Conservation (phyloP, 2,113 vertebrate species). For the Gobio gobio region DNA sequence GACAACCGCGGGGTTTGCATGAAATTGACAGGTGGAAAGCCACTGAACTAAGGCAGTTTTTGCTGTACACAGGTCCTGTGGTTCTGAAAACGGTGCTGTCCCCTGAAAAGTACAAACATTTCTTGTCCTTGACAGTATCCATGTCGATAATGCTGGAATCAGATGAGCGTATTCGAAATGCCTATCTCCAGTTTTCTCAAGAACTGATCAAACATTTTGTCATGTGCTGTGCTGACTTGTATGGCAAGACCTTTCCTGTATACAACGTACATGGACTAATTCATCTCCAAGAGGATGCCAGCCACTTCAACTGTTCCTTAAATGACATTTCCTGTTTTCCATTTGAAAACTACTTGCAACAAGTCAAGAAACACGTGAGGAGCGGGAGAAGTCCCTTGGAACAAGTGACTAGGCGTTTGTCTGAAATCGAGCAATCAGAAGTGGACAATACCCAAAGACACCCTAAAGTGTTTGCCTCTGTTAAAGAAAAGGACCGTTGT, state of each 20-base stretch:
- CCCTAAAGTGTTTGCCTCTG: conserved; percentile 35
- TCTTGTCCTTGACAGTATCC: conserved; percentile 21
- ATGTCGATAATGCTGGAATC: conserved; percentile 36
- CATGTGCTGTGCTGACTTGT: conserved; percentile 23
- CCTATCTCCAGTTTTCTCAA: conserved; percentile 28
- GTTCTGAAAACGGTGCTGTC: conserved; percentile 14
- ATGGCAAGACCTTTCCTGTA: conserved; percentile 46
- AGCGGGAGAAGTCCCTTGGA: conserved; percentile 44
- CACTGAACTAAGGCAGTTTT: conserved; percentile 26
- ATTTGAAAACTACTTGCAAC: conserved; percentile 47
- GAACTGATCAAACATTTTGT: conserved; percentile 37
- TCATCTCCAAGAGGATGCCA: conserved; percentile 43
- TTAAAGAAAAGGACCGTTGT: conserved; percentile 49
- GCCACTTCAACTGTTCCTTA: conserved; percentile 49
- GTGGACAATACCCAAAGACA: conserved; percentile 14
- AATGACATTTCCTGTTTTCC: conserved; percentile 53
- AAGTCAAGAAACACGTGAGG: conserved; percentile 42
- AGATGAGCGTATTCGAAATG: background rate
- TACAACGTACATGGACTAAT: conserved; percentile 55
- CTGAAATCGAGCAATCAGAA: background rate
- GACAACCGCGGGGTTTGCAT: conserved; percentile 24
- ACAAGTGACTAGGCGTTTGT: conserved; percentile 47
- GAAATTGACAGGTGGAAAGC: conserved; percentile 16
- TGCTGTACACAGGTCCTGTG: background rate
- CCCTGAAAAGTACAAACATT: background rate